Conservation (phyloP, 2,113 vertebrate species). For the Phalacrocorax carbo region DNA sequence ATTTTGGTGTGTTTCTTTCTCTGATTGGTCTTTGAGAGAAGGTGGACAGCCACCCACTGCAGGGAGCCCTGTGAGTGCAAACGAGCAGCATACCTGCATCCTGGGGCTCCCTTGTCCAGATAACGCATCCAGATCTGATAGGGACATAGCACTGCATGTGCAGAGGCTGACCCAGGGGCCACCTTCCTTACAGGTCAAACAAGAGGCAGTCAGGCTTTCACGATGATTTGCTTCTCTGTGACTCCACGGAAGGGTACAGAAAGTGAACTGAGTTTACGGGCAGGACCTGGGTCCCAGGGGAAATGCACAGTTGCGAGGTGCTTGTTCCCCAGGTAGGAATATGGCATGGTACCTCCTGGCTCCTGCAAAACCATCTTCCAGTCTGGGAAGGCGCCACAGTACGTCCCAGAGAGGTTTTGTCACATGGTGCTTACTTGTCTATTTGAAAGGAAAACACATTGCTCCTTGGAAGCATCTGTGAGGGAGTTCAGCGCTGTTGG, state of each 20-base stretch:
- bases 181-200: background rate
- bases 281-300: background rate
- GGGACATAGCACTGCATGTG: background rate
- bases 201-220: background rate
- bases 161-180: background rate
- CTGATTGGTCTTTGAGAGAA: background rate
- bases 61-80: background rate
- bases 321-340: background rate
- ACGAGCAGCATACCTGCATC: accelerated
- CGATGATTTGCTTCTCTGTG: background rate
- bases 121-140: accelerated
- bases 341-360: background rate
- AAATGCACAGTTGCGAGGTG: background rate
- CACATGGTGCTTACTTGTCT: accelerated
- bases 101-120: background rate
- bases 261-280: background rate
- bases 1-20: background rate
- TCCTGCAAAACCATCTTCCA: background rate
- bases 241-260: background rate
- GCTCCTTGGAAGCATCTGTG: background rate
- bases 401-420: background rate
- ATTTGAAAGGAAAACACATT: background rate
- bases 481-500: accelerated
- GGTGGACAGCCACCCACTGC: background rate
- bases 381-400: background rate